phyloP scores from a whole-genome alignment of 2,888 invertebrate species.

The Pterobdella sp. region DNA sequence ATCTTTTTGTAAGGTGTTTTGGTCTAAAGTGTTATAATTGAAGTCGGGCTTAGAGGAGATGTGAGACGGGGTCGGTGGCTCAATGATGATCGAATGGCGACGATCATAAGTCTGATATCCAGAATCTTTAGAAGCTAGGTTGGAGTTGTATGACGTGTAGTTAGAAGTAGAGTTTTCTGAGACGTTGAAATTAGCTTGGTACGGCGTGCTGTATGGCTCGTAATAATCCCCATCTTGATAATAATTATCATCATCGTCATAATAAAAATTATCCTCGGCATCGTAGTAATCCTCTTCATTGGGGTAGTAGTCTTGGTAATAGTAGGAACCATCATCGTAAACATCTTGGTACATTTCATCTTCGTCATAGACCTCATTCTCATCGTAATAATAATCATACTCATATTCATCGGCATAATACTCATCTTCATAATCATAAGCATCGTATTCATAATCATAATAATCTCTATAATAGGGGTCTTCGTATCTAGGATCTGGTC shows the following conservation, averaged over 20 bases:
- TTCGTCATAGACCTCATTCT: slow-evolving; percentile 16
- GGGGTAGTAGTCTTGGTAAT: slow-evolving; percentile 10
- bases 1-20: background rate
- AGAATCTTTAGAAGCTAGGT: slow-evolving; percentile 31
- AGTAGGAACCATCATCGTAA: slow-evolving; percentile 15
- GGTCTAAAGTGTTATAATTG: background rate
- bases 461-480: slow-evolving; percentile 25
- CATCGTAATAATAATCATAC: slow-evolving; percentile 17
- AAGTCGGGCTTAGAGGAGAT: background rate
- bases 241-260: slow-evolving; percentile 12
- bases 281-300: slow-evolving; percentile 18
- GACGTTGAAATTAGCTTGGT: slow-evolving; percentile 12
- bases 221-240: slow-evolving; percentile 17
- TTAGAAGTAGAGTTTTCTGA: background rate
- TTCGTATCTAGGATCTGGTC: slow-evolving; percentile 25
- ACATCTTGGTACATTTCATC: slow-evolving; percentile 22
- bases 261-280: background rate
- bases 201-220: background rate
- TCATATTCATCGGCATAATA: slow-evolving; percentile 18
- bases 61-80: slow-evolving; percentile 1
- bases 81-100: slow-evolving; percentile 23
- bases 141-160: slow-evolving; percentile 16
- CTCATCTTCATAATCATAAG: slow-evolving; percentile 16
- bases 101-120: slow-evolving; percentile 31
- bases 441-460: slow-evolving; percentile 23